Evolutionary conservation across 1,140 invertebrate genomes (phyloP), one percentile per base, ranked within the genome.

Genomic region (Phenacoccus solenopsis): DNA sequence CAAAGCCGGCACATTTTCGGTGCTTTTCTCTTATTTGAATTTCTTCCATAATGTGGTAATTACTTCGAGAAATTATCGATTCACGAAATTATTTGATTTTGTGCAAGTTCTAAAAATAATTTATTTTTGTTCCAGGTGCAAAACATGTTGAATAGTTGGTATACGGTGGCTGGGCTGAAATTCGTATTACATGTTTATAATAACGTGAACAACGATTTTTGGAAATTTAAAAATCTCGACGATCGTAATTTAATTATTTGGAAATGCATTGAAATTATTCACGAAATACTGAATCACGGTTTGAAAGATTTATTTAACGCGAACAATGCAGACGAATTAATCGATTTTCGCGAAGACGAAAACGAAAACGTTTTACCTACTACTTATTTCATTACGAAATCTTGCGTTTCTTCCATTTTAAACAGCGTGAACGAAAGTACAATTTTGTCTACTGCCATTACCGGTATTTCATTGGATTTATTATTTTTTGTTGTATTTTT

Each of bases 141-240:
- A 64, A 64, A 64, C 21, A 64, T 64, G 59, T 64, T 64, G 22
- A 20, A 64, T 24, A 64, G 59, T 64, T 64, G 59, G 59, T 64
- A 64, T 22, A 64, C 59, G 4, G 59, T 64, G 9, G 59, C 59
- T 3, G 59, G 59, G 3, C 25, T 64, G 25, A 64, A 64, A 27
- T 64, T 64, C 25, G 25, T 64, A 24, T 20, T 64, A 24, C 59
- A 64, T 16, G 20, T 64, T 9, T 64, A 64, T 20, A 64, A 64
- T 22, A 64, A 64, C 22, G 59, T 64, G 59, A 64, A 64, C 25
- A 64, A 64, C 21, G 59, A 64, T 64, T 64, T 64, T 64, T 64
- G 59, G 59, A 64, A 64, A 24, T 64, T 64, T 20, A 64, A 64
- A 20, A 64, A 64, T 64, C 16, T 64, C 22, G 59, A 64, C 21